A percentile compares a stretch with the other conserved stretches of the same genome.
Evolutionary conservation across 2,113 vertebrate genomes (phyloP).

Genomic region (Oncorhynchus tshawytscha): DNA sequence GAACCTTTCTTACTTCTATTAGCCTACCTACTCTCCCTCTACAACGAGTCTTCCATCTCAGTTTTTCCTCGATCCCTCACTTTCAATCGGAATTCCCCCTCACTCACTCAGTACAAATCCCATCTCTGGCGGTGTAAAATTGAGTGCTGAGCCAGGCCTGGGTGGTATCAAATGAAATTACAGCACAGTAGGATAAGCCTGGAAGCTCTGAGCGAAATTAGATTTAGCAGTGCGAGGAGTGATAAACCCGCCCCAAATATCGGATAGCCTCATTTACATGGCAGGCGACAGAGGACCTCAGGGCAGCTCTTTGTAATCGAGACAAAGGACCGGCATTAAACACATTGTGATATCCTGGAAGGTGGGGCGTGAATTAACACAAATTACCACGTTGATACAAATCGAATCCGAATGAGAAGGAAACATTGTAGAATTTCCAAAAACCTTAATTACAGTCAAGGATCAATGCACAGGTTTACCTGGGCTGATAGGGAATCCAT

Average conservation of each 20-base stretch:
- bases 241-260: conserved; percentile 41
- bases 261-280: conserved; percentile 49
- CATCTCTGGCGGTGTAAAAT: conserved; percentile 18
- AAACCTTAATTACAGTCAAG: conserved; percentile 24
- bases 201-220: conserved; percentile 42
- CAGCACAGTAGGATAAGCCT: conserved; percentile 40
- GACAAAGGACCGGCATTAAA: conserved; percentile 26
- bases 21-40: conserved; percentile 7
- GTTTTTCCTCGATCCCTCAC: background rate
- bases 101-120: conserved; percentile 10
- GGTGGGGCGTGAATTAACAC: background rate
- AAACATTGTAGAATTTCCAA: conserved; percentile 11
- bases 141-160: conserved; percentile 5
- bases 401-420: background rate
- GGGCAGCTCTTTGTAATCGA: conserved; percentile 9
- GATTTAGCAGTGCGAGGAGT: conserved; percentile 41
- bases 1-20: conserved; percentile 26
- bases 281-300: conserved; percentile 11
- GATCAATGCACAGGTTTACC: too few species aligned
- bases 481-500: too few species aligned
- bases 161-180: conserved; percentile 48
- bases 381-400: background rate
- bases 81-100: conserved; percentile 10
- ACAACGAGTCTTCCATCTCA: conserved; percentile 1
- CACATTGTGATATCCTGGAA: conserved; percentile 12